A percentile compares a stretch with the other conserved stretches of the same genome.
These are phyloP conservation scores for Cercopithecus neglectus DNA, from an alignment of 2,797 vertebrate species.

Conservation along the genomic window DNA sequence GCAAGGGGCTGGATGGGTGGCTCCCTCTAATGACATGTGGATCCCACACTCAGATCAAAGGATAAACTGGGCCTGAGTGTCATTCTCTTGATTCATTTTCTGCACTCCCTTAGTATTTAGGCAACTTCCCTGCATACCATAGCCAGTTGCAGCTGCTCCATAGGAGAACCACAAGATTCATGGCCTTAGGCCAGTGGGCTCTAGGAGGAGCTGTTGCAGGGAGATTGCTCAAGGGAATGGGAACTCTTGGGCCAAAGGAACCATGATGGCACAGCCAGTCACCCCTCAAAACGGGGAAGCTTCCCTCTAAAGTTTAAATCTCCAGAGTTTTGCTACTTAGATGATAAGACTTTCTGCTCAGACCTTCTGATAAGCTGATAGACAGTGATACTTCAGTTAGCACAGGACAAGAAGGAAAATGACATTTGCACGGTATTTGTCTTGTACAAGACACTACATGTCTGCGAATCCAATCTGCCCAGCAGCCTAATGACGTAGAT, in stretches of 20 bases:
- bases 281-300: not conserved
- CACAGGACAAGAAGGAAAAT: not conserved
- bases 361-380: not conserved
- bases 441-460: not conserved
- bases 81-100: not conserved
- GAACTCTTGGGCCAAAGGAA: not conserved
- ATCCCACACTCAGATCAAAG: not conserved
- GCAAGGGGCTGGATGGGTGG: not conserved
- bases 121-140: not conserved
- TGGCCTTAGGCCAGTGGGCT: not conserved
- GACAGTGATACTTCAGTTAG: not conserved
- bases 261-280: too few relatives aligned
- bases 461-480: not conserved
- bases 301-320: not conserved
- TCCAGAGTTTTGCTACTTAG: not conserved
- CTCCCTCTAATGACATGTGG: too few relatives aligned
- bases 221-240: not conserved
- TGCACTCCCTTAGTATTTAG: not conserved
- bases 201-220: not conserved
- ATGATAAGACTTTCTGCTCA: not conserved
- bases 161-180: not conserved
- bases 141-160: not conserved
- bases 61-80: not conserved
- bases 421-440: not conserved
- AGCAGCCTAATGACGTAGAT: not conserved